phyloP scores from a whole-genome alignment of 2,113 vertebrate genomes.

The Setophaga kirtlandii region DNA sequence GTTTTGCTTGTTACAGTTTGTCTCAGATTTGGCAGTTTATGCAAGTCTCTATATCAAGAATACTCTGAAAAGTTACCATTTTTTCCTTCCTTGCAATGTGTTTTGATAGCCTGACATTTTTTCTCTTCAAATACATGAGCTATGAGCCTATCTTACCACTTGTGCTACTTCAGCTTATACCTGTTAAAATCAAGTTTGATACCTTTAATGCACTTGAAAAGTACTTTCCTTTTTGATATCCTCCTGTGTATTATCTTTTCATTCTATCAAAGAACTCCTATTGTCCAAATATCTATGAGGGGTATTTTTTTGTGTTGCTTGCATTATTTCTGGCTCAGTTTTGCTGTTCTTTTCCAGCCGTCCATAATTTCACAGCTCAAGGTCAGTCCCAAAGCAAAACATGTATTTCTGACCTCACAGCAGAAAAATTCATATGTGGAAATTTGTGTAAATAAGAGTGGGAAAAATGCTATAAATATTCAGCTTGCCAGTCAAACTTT shows the following conservation, averaged over 20 bases:
- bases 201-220: background rate
- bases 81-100: background rate
- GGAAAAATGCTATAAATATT: accelerated
- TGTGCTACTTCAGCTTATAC: background rate
- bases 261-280: background rate
- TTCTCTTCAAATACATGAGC: background rate
- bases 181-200: background rate
- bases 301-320: background rate
- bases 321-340: background rate
- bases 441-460: background rate
- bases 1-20: background rate
- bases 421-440: background rate
- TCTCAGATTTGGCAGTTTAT: background rate
- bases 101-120: background rate
- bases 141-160: background rate
- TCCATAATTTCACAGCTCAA: background rate
- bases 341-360: background rate
- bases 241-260: background rate
- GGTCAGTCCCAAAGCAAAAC: background rate
- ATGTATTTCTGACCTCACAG: background rate
- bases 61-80: background rate
- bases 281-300: background rate
- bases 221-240: background rate
- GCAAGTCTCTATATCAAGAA: background rate
- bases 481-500: background rate